A percentile compares a stretch with the other conserved stretches of the same genome.
These are phyloP conservation scores for Sitta europaea DNA, from an alignment of 2,113 vertebrate genomes.

Conservation along the genomic window DNA sequence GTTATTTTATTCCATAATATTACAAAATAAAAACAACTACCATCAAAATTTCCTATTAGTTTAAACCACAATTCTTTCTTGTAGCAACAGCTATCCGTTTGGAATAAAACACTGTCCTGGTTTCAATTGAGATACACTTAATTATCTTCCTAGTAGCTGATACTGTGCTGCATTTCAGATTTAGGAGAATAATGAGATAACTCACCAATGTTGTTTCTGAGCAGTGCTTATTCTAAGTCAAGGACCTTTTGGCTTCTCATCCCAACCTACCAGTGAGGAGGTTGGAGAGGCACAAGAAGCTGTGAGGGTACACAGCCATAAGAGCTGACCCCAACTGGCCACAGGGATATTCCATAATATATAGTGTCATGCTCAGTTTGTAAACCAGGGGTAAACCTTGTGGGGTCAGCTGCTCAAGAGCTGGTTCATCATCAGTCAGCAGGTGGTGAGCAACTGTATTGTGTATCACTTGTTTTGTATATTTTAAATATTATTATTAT, in stretches of 20 bases:
- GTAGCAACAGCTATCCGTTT: not conserved
- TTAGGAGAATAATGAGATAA: not conserved
- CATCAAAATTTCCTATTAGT: not conserved
- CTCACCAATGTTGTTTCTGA: not conserved
- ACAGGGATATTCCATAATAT: not conserved
- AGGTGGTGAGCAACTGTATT: not conserved
- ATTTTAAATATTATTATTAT: not conserved
- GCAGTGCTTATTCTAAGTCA: not conserved
- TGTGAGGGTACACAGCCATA: not conserved
- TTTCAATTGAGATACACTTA: not conserved
- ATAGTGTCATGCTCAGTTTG: too few species aligned
- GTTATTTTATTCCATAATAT: not conserved
- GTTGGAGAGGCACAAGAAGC: not conserved
- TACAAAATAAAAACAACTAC: not conserved
- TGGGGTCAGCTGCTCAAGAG: not conserved
- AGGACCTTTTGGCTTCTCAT: not conserved
- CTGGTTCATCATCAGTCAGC: fast-evolving
- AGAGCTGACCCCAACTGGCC: not conserved
- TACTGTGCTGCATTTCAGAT: not conserved
- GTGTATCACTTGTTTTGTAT: not conserved
- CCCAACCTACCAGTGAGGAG: not conserved
- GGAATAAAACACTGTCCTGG: not conserved
- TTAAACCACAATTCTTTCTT: not conserved
- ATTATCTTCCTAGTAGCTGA: not conserved
- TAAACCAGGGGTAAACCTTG: not conserved